phyloP scores from a whole-genome alignment of 1,140 invertebrate species.

The Ectropis grisescens region DNA sequence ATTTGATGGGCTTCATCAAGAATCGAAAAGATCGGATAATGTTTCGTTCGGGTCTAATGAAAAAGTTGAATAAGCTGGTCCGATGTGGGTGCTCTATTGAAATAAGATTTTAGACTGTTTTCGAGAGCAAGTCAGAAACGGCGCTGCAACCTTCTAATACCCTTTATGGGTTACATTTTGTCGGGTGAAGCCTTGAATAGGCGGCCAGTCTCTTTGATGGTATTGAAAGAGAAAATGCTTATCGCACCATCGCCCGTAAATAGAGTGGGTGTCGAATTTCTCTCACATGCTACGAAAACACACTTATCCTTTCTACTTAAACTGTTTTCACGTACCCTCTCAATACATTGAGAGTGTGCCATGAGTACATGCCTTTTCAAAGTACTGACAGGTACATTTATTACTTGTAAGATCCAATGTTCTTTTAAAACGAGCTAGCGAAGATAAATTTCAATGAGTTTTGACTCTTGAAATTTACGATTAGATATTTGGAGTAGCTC shows the following conservation, averaged over 20 bases:
- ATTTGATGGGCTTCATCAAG: slow-evolving; percentile 47
- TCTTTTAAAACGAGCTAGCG: too few relatives aligned
- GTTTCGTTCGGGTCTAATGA: slow-evolving; percentile 25
- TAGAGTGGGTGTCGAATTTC: slow-evolving; percentile 54
- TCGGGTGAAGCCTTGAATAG: slow-evolving; percentile 44
- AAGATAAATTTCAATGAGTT: too few relatives aligned
- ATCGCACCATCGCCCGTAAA: slow-evolving; percentile 60
- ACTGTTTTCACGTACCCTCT: slow-evolving; percentile 44
- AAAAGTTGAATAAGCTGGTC: slow-evolving; percentile 16
- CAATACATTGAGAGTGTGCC: slow-evolving; percentile 43
- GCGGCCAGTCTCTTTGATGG: slow-evolving; percentile 55
- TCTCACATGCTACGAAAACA: slow-evolving; percentile 52
- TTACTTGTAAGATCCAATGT: slow-evolving; percentile 13
- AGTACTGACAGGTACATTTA: slow-evolving; percentile 17
- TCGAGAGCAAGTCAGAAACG: slow-evolving; percentile 22
- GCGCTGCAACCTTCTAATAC: slow-evolving; percentile 31
- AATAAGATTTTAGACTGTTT: slow-evolving; percentile 22
- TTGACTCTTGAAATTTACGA: too few relatives aligned
- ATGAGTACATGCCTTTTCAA: slow-evolving; percentile 30
- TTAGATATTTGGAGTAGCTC: too few relatives aligned
- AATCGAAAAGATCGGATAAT: slow-evolving; percentile 26
- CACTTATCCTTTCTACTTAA: slow-evolving; percentile 60
- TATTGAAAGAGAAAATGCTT: slow-evolving; percentile 63
- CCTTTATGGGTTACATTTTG: slow-evolving; percentile 52
- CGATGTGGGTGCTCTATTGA: slow-evolving; percentile 5